phyloP scores from a whole-genome alignment of 2,113 vertebrate species.

The Bos taurus region ARS-UCD2.0 NC_037337.1:6968001-6968500 shows the following conservation, averaged over 20 bases:
- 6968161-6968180: not conserved
- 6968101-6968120: not conserved
- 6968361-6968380: not conserved
- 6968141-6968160: not conserved
- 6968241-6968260: not conserved
- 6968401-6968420: not conserved
- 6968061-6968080: not conserved
- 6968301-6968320: not conserved
- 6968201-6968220: not conserved
- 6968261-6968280: not conserved
- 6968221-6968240: not conserved
- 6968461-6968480: not conserved
- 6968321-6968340: not conserved
- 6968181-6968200: slow-evolving; percentile 12
- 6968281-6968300: not conserved
- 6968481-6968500: not conserved
- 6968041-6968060: slow-evolving; percentile 18
- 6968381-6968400: not conserved
- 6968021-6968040: not conserved
- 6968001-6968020: not conserved
- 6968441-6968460: not conserved
- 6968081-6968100: not conserved
- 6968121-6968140: not conserved
- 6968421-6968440: not conserved
- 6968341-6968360: not conserved